These are phyloP conservation scores for Glaucidium brasilianum DNA, from an alignment of 2,113 vertebrate genomes.

Conservation along the genomic window DNA sequence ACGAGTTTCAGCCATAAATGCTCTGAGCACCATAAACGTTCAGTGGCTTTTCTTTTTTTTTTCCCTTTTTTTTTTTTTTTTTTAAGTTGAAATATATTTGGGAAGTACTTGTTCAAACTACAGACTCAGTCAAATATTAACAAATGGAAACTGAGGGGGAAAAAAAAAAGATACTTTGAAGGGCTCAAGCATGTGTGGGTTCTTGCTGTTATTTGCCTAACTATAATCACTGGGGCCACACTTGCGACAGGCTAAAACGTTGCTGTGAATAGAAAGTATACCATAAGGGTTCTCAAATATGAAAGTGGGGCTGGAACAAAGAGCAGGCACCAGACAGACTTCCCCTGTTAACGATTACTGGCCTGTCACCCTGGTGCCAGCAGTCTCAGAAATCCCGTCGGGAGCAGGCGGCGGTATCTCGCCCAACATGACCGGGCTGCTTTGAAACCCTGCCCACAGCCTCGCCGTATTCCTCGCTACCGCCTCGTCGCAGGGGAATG, in stretches of 20 bases:
- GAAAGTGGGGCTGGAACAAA: constrained; percentile 72
- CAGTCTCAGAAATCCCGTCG: constrained; percentile 65
- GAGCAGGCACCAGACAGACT: constrained; percentile 72
- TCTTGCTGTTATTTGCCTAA: constrained; percentile 59
- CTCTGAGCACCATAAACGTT: neutral
- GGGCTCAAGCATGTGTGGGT: constrained; percentile 26
- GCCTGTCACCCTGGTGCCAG: constrained; percentile 73
- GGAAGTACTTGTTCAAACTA: constrained; percentile 67
- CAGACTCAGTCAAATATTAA: constrained; percentile 50
- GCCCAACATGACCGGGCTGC: constrained; percentile 14
- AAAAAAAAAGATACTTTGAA: constrained; percentile 36
- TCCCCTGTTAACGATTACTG: constrained; percentile 75
- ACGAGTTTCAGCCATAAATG: constrained; percentile 27
- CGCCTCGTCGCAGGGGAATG: constrained; percentile 40
- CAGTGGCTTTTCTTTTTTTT: neutral
- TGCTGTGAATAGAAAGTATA: constrained; percentile 65
- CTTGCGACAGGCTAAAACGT: constrained; percentile 46
- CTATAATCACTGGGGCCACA: constrained; percentile 25
- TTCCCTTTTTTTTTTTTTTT: neutral
- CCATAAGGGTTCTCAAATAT: constrained; percentile 71
- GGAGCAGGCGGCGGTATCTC: constrained; percentile 40
- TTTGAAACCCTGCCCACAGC: constrained; percentile 70
- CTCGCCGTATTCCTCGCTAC: neutral
- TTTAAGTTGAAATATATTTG: constrained; percentile 54
- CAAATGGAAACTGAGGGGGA: constrained; percentile 4